Evolutionary conservation across 1,140 invertebrate genomes (phyloP), one percentile per base, ranked within the genome.

Genomic region (Lamellibrachia luymesi): DNA sequence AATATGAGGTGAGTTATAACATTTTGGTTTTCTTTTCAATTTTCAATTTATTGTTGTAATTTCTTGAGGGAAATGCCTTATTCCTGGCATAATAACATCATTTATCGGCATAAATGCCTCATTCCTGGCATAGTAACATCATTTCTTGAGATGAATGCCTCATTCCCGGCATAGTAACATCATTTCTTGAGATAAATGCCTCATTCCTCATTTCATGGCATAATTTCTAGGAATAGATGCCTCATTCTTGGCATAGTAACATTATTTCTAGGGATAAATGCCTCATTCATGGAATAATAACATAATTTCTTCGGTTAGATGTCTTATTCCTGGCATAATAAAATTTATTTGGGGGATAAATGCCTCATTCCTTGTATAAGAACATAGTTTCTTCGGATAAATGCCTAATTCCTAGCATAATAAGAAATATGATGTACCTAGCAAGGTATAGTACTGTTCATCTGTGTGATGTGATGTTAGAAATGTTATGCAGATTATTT

Each of bases 1-100:
- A 64, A 90, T 22, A 90, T 22, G 49, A 80, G 90, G 49, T 27
- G 94, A 92, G 95, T 94, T 27, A 93, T 93, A 7, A 22, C 13
- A 8, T 80, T 80, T 80, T 10, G 6, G 64, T 80, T 91, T 10
- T 91, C 13, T 25, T 0, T 49, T 91, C 10, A 91, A 91, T 13
- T 90, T 90, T 27, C 27, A 90, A 22, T 91, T 7, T 50, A 50
- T 91, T 90, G 17, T 38, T 91, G 91, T 91, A 13, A 13, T 91
- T 91, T 80, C 64, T 22, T 80, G 5, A 22, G 8, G 17, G 4
- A 80, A 80, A 80, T 17, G 64, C 64, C 64, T 80, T 17, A 56
- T 56, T 56, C 52, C 13, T 56, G 52, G 64, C 64, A 80, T 80
- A 80, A 17, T 80, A 10, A 80, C 17, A 22, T 80, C 5, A 80